Percentiles rank a stretch among this genome's conserved stretches.
phyloP scores from a whole-genome alignment of 53 echinoderm and acorn worm species.

The Holothuria scabra region DNA sequence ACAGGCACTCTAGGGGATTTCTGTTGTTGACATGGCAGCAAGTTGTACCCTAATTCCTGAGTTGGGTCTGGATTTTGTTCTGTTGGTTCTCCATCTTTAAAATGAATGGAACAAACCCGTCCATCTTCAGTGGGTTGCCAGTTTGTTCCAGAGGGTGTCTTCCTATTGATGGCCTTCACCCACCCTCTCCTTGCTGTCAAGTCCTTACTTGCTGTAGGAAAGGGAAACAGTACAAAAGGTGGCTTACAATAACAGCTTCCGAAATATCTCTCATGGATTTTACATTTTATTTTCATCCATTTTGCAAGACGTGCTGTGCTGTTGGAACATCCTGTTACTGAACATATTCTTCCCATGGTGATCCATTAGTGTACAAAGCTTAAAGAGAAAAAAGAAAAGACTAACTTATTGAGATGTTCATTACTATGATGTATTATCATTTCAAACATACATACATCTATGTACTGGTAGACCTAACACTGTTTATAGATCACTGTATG shows the following conservation, averaged over 20 bases:
- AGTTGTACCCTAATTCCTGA: slow-evolving; percentile 38
- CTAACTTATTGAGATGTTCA: too few relatives aligned
- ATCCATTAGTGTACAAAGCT: too few relatives aligned
- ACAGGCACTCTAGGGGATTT: too few relatives aligned
- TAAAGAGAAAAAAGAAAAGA: too few relatives aligned
- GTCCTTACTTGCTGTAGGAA: slow-evolving; percentile 55
- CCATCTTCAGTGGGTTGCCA: slow-evolving; percentile 29
- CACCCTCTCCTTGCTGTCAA: slow-evolving; percentile 44
- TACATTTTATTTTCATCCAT: slow-evolving; percentile 46
- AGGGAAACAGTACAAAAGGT: slow-evolving; percentile 59
- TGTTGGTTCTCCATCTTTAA: slow-evolving; percentile 53
- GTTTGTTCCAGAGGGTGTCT: slow-evolving; percentile 12
- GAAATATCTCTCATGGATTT: slow-evolving; percentile 47
- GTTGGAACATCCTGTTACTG: slow-evolving; percentile 50
- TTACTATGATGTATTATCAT: too few relatives aligned
- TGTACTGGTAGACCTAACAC: too few relatives aligned
- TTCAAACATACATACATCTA: too few relatives aligned
- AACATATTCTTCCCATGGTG: slow-evolving; percentile 43
- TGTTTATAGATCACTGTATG: too few relatives aligned
- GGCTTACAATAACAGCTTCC: slow-evolving; percentile 62
- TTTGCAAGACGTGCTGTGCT: slow-evolving; percentile 31
- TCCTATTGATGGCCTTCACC: slow-evolving; percentile 43
- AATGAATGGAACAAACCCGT: slow-evolving; percentile 56
- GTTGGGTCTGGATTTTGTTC: slow-evolving; percentile 46
- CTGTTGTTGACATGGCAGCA: background rate